Conservation (phyloP, 2,888 invertebrate species). For the Lutraria lutraria region DNA sequence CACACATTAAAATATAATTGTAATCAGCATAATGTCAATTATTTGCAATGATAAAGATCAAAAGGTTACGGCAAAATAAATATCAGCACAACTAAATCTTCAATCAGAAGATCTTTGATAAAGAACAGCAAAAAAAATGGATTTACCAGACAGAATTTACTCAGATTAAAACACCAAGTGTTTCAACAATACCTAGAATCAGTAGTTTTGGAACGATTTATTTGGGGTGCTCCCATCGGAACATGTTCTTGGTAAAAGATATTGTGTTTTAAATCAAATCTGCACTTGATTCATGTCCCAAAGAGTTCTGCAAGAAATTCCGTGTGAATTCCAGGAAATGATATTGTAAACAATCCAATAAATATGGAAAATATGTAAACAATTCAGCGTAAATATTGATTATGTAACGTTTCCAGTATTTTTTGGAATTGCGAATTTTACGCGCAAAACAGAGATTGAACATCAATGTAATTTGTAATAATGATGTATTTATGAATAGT, state of each 20-base stretch:
- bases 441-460: not conserved
- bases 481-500: not conserved
- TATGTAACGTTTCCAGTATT: not conserved
- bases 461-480: not conserved
- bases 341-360: not conserved
- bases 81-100: not conserved
- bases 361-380: not conserved
- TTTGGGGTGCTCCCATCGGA: not conserved
- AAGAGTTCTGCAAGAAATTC: slow-evolving; percentile 4
- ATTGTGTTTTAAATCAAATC: not conserved
- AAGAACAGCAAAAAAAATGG: not conserved
- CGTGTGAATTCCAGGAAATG: not conserved
- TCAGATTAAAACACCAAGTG: not conserved
- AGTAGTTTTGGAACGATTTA: not conserved
- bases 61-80: not conserved
- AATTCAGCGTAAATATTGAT: not conserved
- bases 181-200: not conserved
- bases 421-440: not conserved
- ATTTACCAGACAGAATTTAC: not conserved
- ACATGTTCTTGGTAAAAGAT: not conserved
- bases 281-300: slow-evolving; percentile 18
- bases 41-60: not conserved
- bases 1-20: not conserved
- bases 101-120: slow-evolving; percentile 9
- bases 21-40: not conserved